These are phyloP conservation scores for Fregata magnificens DNA, from an alignment of 2,113 vertebrate species.

Conservation along the genomic window DNA sequence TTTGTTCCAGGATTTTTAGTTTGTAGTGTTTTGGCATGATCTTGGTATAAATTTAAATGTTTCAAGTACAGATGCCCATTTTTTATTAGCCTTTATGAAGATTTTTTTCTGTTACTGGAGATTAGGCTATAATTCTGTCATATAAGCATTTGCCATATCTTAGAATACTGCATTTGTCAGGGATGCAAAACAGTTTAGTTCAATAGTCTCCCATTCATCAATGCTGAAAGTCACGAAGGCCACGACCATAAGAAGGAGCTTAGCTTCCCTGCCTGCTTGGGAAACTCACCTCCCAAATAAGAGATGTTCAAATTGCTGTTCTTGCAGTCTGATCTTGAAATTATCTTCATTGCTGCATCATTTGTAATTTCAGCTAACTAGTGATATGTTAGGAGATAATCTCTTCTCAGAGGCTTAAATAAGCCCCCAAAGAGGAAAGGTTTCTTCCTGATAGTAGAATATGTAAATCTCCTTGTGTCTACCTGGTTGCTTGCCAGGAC, in stretches of 20 bases:
- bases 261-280: background rate
- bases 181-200: background rate
- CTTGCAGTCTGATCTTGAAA: background rate
- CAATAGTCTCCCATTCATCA: background rate
- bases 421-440: background rate
- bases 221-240: background rate
- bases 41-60: background rate
- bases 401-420: background rate
- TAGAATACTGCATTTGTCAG: background rate
- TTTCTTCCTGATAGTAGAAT: background rate
- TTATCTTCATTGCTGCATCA: background rate
- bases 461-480: background rate
- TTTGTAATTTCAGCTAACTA: background rate
- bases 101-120: background rate
- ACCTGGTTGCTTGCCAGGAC: background rate
- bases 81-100: slow-evolving; percentile 9
- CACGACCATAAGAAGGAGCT: background rate
- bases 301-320: background rate
- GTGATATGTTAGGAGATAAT: background rate
- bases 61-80: background rate
- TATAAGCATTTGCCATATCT: background rate
- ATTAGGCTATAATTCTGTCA: background rate
- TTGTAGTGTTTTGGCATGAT: background rate
- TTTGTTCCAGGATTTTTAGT: background rate
- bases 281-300: background rate